phyloP scores from a whole-genome alignment of 1,140 invertebrate genomes.

The Aporrectodea caliginosa region DNA sequence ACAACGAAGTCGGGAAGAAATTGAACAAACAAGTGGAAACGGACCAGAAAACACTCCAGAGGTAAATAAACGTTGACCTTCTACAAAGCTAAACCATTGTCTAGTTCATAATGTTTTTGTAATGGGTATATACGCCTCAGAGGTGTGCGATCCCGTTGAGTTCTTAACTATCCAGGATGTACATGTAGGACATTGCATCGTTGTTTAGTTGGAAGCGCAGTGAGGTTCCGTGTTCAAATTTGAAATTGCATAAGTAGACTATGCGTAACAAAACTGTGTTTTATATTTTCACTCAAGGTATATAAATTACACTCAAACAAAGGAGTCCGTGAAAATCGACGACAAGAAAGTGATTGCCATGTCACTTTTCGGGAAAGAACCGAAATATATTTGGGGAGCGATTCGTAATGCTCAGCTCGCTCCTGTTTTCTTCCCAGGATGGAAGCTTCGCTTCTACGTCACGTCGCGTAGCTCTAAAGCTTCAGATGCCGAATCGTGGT shows the following conservation, averaged over 20 bases:
- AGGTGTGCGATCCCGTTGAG: no score
- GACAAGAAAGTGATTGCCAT: slow-evolving; percentile 25
- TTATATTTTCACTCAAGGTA: neutral
- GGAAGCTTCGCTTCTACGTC: slow-evolving; percentile 29
- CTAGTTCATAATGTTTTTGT: no score
- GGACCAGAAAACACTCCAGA: neutral
- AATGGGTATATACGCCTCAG: no score
- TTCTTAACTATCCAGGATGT: no score
- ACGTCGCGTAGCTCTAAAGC: neutral
- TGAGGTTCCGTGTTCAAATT: no score
- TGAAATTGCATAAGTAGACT: no score
- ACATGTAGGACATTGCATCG: no score
- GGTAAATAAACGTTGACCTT: no score
- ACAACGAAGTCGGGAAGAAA: neutral
- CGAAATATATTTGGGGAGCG: slow-evolving; percentile 27
- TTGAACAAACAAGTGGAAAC: neutral
- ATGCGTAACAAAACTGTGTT: no score
- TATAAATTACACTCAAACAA: neutral
- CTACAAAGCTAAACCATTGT: no score
- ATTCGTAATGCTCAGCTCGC: slow-evolving; percentile 31
- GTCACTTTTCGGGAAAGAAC: slow-evolving; percentile 28
- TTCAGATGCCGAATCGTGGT: neutral
- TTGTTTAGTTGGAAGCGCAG: no score
- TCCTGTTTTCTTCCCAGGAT: slow-evolving; percentile 28
- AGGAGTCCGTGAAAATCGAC: neutral